phyloP scores from a whole-genome alignment of 2,113 vertebrate species.

The Pluvianellus socialis region DNA sequence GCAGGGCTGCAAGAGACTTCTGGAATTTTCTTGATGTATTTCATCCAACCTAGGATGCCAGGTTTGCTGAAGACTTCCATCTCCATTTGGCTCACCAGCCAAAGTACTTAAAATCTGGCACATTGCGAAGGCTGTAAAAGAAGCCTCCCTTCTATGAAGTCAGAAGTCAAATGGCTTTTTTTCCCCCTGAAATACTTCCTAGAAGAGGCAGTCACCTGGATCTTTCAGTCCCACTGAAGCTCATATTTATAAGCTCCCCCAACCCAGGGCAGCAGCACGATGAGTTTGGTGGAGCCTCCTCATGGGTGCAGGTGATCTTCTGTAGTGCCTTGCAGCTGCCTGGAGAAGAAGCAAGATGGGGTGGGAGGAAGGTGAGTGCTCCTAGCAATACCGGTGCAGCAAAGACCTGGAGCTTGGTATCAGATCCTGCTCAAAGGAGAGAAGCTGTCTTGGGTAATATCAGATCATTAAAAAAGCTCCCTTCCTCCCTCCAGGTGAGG shows the following conservation, averaged over 20 bases:
- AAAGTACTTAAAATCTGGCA: neutral
- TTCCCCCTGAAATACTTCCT: neutral
- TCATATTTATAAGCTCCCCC: neutral
- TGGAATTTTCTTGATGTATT: neutral
- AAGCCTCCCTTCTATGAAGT: neutral
- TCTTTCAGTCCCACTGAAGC: neutral
- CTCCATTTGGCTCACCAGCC: neutral
- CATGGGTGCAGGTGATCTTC: neutral
- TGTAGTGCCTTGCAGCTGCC: neutral
- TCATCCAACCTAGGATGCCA: neutral
- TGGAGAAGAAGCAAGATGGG: neutral
- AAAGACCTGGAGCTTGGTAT: neutral
- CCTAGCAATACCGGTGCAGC: fast-evolving
- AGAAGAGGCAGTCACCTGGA: neutral
- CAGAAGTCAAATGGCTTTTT: neutral
- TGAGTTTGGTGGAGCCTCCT: neutral
- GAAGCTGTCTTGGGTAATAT: neutral
- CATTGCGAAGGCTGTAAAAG: neutral
- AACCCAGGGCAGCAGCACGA: neutral
- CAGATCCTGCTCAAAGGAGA: neutral
- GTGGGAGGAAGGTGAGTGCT: neutral
- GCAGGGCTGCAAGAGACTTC: neutral
- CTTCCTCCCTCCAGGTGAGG: neutral
- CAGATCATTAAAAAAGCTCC: neutral
- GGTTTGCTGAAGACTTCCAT: neutral